These are phyloP conservation scores for Taenioides sp. DNA, from an alignment of 2,797 vertebrate genomes.

Conservation along the genomic window DNA sequence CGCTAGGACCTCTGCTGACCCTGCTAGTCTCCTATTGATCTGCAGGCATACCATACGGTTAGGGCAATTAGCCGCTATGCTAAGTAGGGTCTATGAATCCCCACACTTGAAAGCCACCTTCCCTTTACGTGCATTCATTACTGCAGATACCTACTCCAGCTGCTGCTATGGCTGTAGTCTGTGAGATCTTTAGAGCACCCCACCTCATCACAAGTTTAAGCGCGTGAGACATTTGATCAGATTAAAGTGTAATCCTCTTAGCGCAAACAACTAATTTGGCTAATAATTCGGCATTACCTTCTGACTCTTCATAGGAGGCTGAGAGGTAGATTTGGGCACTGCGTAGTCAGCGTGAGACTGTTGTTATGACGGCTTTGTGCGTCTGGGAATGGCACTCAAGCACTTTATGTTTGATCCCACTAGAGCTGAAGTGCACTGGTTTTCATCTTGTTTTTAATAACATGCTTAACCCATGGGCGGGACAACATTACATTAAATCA, in stretches of 20 bases:
- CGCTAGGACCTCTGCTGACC: conserved; percentile 58
- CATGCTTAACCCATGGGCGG: conserved; percentile 4
- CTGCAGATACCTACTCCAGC: conserved; percentile 40
- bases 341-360: conserved; percentile 47
- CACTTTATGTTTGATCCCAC: conserved; percentile 55
- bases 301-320: conserved; percentile 63
- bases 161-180: conserved; percentile 40
- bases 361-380: conserved; percentile 59
- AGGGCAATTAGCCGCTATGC: conserved; percentile 21
- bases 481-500: neutral
- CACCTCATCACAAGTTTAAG: conserved; percentile 48
- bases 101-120: conserved; percentile 10
- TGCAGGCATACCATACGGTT: conserved; percentile 31
- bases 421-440: conserved; percentile 34
- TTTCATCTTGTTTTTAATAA: conserved; percentile 49
- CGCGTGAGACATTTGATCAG: conserved; percentile 69
- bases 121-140: conserved; percentile 21
- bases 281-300: conserved; percentile 74
- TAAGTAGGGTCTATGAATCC: neutral
- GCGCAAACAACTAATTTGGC: conserved; percentile 78
- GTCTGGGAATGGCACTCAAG: conserved; percentile 57
- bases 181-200: conserved; percentile 36
- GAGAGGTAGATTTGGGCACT: conserved; percentile 72
- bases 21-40: conserved; percentile 45
- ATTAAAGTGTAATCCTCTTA: conserved; percentile 75